A percentile compares a stretch with the other conserved stretches of the same genome.
Conservation (phyloP, 1,140 invertebrate species). For the Drosophila athabasca region DNA sequence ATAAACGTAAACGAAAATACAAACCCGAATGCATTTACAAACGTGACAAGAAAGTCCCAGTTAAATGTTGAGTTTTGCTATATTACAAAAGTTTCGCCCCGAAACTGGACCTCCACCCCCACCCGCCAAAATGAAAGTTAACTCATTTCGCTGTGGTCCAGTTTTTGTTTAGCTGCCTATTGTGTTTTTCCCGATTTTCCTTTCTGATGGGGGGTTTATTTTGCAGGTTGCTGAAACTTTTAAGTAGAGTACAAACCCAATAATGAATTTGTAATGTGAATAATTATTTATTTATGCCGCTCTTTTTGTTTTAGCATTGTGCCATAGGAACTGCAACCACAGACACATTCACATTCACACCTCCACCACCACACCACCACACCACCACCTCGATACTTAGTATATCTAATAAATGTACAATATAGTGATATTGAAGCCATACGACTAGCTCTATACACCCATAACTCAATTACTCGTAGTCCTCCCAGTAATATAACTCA, state of each 20-base stretch:
- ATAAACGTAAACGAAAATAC: no score
- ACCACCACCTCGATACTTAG: not conserved
- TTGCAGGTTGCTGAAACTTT: slow-evolving; percentile 26
- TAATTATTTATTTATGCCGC: slow-evolving; percentile 47
- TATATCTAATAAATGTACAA: not conserved
- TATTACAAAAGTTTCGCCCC: slow-evolving; percentile 72
- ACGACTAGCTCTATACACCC: no score
- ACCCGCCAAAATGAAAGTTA: slow-evolving; percentile 11
- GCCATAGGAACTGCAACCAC: slow-evolving; percentile 1
- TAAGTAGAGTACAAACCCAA: slow-evolving; percentile 45
- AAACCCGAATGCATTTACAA: slow-evolving; percentile 24
- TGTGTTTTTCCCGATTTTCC: slow-evolving; percentile 21
- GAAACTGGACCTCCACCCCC: slow-evolving; percentile 39
- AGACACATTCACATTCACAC: slow-evolving; percentile 22
- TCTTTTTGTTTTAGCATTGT: slow-evolving; percentile 50
- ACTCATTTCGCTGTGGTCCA: slow-evolving; percentile 23
- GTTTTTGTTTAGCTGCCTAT: slow-evolving; percentile 19
- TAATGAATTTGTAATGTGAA: slow-evolving; percentile 50
- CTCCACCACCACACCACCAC: not conserved
- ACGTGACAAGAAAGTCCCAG: slow-evolving; percentile 76
- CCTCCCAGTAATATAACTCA: slow-evolving; percentile 2
- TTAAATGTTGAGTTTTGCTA: slow-evolving; percentile 63
- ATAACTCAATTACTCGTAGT: not conserved
- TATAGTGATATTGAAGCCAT: not conserved
- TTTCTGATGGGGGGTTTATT: slow-evolving; percentile 18